These are phyloP conservation scores for Hydraecia micacea DNA, from an alignment of 2,888 invertebrate species.

Conservation along the genomic window DNA sequence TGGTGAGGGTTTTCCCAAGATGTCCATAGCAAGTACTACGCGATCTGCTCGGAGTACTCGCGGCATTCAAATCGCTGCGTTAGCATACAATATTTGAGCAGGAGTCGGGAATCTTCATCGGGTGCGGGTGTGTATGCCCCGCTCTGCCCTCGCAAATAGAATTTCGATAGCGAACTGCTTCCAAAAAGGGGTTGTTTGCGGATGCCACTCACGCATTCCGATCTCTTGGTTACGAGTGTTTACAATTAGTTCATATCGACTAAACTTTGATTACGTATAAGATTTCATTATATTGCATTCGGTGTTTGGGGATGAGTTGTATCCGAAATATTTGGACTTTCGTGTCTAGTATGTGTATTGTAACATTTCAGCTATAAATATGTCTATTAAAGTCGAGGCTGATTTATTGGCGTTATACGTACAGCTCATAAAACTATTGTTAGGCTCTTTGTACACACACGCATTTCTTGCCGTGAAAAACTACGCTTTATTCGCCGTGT, in stretches of 20 bases:
- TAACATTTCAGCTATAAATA: constrained; percentile 8
- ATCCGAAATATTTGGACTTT: constrained; percentile 23
- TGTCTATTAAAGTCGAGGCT: not conserved
- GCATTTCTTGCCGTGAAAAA: not conserved
- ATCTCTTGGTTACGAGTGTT: constrained; percentile 72
- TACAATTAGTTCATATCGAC: constrained; percentile 70
- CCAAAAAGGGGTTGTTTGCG: constrained; percentile 76
- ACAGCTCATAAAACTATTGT: constrained; percentile 25
- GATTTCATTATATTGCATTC: constrained; percentile 27
- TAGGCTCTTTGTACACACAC: not conserved
- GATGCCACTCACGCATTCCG: constrained; percentile 74
- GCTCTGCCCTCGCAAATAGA: constrained; percentile 78
- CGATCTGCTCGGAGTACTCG: constrained; percentile 68
- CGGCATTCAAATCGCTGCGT: constrained; percentile 80
- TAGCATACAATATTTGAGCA: constrained; percentile 78
- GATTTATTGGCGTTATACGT: constrained; percentile 10
- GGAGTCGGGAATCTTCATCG: constrained; percentile 72
- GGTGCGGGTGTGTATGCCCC: constrained; percentile 66
- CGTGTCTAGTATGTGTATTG: not conserved
- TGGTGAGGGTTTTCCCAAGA: constrained; percentile 73
- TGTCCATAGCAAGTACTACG: constrained; percentile 69
- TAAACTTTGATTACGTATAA: constrained; percentile 56
- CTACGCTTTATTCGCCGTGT: not conserved
- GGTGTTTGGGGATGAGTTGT: constrained; percentile 20
- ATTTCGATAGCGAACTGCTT: constrained; percentile 77